Base-by-base conservation (phyloP, 2,797 vertebrate genomes). In the Linurgus olivaceus region DNA sequence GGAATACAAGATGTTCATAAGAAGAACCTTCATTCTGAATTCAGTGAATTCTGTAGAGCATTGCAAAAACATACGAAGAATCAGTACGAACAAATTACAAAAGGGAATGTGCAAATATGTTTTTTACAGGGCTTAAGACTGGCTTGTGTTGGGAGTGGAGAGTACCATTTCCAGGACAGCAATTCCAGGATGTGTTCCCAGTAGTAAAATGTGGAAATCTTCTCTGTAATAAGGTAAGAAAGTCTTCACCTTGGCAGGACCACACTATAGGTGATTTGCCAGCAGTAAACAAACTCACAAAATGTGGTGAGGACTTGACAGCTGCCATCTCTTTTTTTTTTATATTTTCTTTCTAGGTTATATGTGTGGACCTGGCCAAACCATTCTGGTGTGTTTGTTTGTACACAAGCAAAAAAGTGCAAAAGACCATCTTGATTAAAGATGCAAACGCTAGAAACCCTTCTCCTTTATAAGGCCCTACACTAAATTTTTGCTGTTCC, bases 51-150 rank as follows among this genome's bases (percentile, higher is more conserved):
- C 38, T 44, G 6, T 21, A 79, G 44, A 38, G 10, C 31, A 35
- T 55, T 77, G 7, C 63, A 33, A 63, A 65, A 82, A 80, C 44
- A 15, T 11, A 28, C 2, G 4, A 57, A 51, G 17, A 58, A 66
- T 26, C 0, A 0, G 2, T 70, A 44, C 44, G 19, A 79, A 48
- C 13, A 17, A 28, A 78, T 24, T 62, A 44, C 0, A 1, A 51
- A 66, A 21, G 4, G 8, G 13, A 67, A 52, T 0, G 2, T 52
- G 29, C 6, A 85, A 85, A 42, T 66, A 75, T 33, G 4, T 35
- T 4, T 33, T 90, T 75, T 68, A 71, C 6, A 45, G 28, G 3
- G 1, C 0, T 75, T 65, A 68, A 50, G 28, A 58, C 25, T 29
- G 37, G 4, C 18, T 59, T 77, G 5, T 52, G 3, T 33, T 72